These are phyloP conservation scores for Prunella fulvescens DNA, from an alignment of 2,113 vertebrate genomes.

Conservation along the genomic window DNA sequence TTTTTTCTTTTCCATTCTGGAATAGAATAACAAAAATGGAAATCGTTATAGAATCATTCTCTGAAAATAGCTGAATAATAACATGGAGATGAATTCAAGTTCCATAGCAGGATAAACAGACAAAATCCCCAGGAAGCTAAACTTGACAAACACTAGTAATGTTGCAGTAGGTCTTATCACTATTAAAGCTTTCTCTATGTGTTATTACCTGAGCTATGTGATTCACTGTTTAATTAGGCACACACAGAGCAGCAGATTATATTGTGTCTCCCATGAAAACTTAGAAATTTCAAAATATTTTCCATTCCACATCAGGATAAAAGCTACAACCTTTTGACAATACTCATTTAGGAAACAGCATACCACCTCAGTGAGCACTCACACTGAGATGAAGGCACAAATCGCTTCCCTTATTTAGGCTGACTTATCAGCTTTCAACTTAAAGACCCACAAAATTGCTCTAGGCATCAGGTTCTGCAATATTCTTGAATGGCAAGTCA, in stretches of 20 bases:
- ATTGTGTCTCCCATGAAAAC: not conserved
- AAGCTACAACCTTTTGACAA: not conserved
- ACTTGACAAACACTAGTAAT: slow-evolving; percentile 16
- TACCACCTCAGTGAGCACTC: not conserved
- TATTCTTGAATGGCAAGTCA: not conserved
- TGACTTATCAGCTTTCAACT: not conserved
- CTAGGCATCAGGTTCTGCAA: not conserved
- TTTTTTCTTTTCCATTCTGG: not conserved
- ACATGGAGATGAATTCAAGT: slow-evolving; percentile 12
- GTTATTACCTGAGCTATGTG: slow-evolving; percentile 7
- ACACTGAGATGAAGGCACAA: not conserved
- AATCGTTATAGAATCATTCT: not conserved
- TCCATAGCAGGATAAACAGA: not conserved
- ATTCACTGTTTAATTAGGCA: slow-evolving; percentile 29
- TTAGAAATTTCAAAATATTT: slow-evolving; percentile 3
- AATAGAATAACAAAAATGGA: not conserved
- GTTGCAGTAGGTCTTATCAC: slow-evolving; percentile 1
- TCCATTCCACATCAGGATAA: not conserved
- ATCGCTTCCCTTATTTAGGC: not conserved
- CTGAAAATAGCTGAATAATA: slow-evolving; percentile 40
- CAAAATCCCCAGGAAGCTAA: slow-evolving; percentile 31
- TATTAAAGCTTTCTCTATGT: slow-evolving; percentile 13
- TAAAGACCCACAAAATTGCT: not conserved
- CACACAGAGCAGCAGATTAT: not conserved
- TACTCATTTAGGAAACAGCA: not conserved